These are phyloP conservation scores for Sparidentex hasta DNA, from an alignment of 2,797 vertebrate species.

Conservation along the genomic window DNA sequence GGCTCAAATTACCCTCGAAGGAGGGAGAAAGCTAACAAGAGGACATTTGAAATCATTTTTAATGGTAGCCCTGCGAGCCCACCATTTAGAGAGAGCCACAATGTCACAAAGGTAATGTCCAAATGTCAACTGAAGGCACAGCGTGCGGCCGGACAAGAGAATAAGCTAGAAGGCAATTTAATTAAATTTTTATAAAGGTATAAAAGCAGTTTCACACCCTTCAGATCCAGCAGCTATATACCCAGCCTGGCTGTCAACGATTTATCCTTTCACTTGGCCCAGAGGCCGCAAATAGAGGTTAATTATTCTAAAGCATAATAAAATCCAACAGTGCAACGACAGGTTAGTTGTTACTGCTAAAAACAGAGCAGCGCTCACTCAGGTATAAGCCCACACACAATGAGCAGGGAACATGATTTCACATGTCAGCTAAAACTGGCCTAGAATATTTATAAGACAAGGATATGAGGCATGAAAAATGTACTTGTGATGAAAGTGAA, in stretches of 20 bases:
- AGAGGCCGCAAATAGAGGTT: neutral
- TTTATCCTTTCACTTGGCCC: conserved; percentile 8
- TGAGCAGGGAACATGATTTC: conserved; percentile 37
- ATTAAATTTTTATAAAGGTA: conserved; percentile 48
- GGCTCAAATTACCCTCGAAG: neutral
- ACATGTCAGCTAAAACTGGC: conserved; percentile 36
- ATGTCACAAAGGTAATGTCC: conserved; percentile 3
- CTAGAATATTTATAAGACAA: conserved; percentile 45
- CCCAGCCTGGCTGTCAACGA: conserved; percentile 13
- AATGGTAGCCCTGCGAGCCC: conserved; percentile 13
- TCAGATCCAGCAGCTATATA: neutral
- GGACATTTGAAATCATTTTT: neutral
- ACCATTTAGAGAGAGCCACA: conserved; percentile 35
- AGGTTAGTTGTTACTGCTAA: neutral
- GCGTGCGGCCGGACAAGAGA: conserved; percentile 8
- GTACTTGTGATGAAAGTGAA: conserved; percentile 55
- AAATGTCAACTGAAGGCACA: conserved; percentile 37
- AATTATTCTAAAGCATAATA: conserved; percentile 19
- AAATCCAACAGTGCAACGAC: conserved; percentile 18
- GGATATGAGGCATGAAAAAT: conserved; percentile 39
- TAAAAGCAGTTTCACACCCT: conserved; percentile 34
- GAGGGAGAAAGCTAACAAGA: conserved; percentile 13
- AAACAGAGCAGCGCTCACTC: neutral
- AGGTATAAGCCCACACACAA: conserved; percentile 5
- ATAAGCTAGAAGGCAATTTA: conserved; percentile 24